phyloP scores from a whole-genome alignment of 2,113 vertebrate genomes.

The Herpetotheres cachinnans region DNA sequence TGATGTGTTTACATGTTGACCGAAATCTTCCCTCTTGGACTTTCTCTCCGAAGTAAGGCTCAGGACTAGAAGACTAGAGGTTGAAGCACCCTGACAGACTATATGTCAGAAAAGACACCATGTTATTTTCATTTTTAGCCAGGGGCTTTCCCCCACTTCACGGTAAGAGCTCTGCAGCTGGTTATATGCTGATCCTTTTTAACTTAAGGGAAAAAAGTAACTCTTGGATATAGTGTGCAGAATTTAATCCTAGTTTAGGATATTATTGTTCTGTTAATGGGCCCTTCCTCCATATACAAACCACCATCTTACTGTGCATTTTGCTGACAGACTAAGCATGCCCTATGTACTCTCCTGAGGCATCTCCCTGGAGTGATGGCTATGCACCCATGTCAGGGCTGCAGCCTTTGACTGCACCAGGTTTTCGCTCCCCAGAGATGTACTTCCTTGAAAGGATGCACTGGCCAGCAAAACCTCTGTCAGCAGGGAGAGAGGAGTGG shows the following conservation, averaged over 20 bases:
- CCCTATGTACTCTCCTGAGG: not conserved
- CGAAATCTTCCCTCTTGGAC: accelerated
- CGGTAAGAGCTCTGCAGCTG: not conserved
- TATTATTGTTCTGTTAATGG: not conserved
- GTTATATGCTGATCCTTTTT: not conserved
- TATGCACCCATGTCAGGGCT: not conserved
- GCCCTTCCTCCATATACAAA: not conserved
- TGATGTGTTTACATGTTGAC: not conserved
- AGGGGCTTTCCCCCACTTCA: not conserved
- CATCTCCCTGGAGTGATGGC: not conserved
- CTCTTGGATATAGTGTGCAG: not conserved
- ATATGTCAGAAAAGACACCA: not conserved
- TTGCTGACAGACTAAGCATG: not conserved
- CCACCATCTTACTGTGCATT: not conserved
- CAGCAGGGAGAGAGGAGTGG: not conserved
- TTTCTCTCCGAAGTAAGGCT: not conserved
- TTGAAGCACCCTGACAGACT: not conserved
- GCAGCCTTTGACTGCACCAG: not conserved
- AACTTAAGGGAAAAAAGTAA: not conserved
- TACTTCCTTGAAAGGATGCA: not conserved
- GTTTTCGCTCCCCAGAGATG: not conserved
- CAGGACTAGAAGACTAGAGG: not conserved
- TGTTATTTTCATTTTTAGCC: not conserved
- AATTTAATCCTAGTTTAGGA: not conserved
- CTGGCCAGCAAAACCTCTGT: not conserved